phyloP scores from a whole-genome alignment of 2,888 invertebrate species.

The Dicycla oo region DNA sequence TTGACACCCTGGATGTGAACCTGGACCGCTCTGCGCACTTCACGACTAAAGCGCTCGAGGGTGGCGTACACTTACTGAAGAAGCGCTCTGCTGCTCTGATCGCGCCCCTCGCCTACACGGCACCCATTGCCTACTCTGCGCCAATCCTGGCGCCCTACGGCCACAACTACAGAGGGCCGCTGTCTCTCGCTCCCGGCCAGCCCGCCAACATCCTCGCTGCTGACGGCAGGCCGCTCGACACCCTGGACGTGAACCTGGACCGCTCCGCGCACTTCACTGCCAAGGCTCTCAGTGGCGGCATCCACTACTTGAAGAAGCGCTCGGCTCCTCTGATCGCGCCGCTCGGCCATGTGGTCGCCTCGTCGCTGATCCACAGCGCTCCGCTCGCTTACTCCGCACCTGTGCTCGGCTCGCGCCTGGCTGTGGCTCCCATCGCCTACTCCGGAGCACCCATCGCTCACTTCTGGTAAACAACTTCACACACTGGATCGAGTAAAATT shows the following conservation, averaged over 20 bases:
- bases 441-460: conserved; percentile 44
- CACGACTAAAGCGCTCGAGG: conserved; percentile 79
- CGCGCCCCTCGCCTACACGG: conserved; percentile 23
- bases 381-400: conserved; percentile 78
- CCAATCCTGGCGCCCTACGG: conserved; percentile 66
- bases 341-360: conserved; percentile 34
- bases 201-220: conserved; percentile 84
- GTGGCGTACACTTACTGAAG: conserved; percentile 79
- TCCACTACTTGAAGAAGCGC: conserved; percentile 80
- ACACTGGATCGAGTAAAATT: too few relatives aligned
- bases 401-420: conserved; percentile 45
- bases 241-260: conserved; percentile 85
- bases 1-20: conserved; percentile 86
- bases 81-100: conserved; percentile 76
- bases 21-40: conserved; percentile 84
- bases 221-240: conserved; percentile 86
- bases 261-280: conserved; percentile 82
- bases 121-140: conserved; percentile 71
- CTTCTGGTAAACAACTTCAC: conserved; percentile 54
- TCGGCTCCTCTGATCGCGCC: conserved; percentile 71
- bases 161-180: conserved; percentile 81
- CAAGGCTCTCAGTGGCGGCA: conserved; percentile 72
- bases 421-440: conserved; percentile 50
- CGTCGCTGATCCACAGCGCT: conserved; percentile 47
- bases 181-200: conserved; percentile 85